These are phyloP conservation scores for Arenicola marina DNA, from an alignment of 2,888 invertebrate species.

Conservation along the genomic window DNA sequence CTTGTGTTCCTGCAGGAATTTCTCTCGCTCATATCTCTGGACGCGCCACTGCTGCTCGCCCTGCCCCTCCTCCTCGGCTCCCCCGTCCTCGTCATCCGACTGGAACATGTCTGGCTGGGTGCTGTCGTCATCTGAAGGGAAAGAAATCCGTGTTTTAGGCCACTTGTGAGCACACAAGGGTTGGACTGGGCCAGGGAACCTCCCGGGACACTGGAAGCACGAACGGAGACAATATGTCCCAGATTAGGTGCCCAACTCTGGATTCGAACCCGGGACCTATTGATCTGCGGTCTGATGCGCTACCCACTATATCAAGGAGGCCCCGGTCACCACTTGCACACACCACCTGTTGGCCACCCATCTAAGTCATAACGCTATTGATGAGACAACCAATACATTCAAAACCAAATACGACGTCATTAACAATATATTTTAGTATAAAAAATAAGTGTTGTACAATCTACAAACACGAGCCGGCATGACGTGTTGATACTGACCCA, in stretches of 20 bases:
- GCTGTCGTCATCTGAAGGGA: slow-evolving; percentile 39
- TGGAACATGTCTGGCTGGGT: slow-evolving; percentile 65
- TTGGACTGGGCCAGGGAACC: no score
- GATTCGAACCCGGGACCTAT: no score
- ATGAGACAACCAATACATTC: not conserved
- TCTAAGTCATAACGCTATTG: not conserved
- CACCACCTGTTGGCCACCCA: no score
- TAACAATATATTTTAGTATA: not conserved
- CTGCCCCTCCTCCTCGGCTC: slow-evolving; percentile 40
- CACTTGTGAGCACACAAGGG: no score
- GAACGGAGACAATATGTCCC: no score
- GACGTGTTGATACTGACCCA: slow-evolving; percentile 50
- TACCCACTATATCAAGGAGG: not conserved
- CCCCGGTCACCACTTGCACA: no score
- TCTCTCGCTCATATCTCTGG: slow-evolving; percentile 35
- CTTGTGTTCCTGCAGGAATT: slow-evolving; percentile 33
- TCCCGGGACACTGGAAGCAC: no score
- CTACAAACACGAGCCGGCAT: not conserved
- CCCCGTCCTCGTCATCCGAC: slow-evolving; percentile 37
- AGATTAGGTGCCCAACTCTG: no score
- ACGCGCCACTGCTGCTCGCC: slow-evolving; percentile 41
- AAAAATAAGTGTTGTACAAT: not conserved
- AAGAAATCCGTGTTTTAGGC: not conserved
- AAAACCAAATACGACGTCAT: not conserved
- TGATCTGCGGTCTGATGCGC: no score